Evolutionary conservation across 1,140 invertebrate genomes (phyloP), one percentile per base, ranked within the genome.

Genomic region (Yoshiicerus persimilis): DNA sequence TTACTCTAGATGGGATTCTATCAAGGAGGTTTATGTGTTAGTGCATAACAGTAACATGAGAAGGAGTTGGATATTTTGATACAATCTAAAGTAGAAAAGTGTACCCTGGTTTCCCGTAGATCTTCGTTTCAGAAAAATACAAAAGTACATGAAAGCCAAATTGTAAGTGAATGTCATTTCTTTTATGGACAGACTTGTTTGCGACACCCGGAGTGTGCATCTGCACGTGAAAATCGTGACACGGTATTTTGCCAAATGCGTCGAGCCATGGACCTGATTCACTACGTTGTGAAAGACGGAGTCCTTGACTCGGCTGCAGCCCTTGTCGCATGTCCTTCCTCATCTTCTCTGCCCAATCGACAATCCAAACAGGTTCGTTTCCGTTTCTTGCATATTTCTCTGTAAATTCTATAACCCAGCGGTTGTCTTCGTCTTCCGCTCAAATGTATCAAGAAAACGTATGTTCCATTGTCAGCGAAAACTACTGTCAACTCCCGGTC

Each of bases 221-320:
- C 97, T 38, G 97, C 98, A 0, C 95, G 97, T 88, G 97, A 99
- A 92, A 99, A 99, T 93, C 94, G 98, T 10, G 98, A 99, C 92
- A 99, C 98, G 0, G 98, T 99, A 8, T 98, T 98, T 93, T 98
- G 97, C 92, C 97, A 99, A 93, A 99, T 99, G 96, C 94, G 98
- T 88, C 94, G 98, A 89, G 98, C 98, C 23, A 97, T 99, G 95
- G 98, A 99, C 93, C 94, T 99, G 56, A 98, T 99, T 91, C 98
- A 99, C 93, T 98, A 97, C 92, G 97, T 99, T 75, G 97, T 99
- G 23, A 97, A 98, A 92, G 98, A 99, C 92, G 97, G 97, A 6
- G 96, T 98, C 11, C 93, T 96, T 39, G 95, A 95, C 88, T 93
- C 94, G 86, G 94, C 94, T 89, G 93, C 93, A 3, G 91, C 88